Percentiles rank a stretch among this genome's conserved stretches.
Conservation (phyloP, 2,888 invertebrate species). For the Latrodectus hesperus region DNA sequence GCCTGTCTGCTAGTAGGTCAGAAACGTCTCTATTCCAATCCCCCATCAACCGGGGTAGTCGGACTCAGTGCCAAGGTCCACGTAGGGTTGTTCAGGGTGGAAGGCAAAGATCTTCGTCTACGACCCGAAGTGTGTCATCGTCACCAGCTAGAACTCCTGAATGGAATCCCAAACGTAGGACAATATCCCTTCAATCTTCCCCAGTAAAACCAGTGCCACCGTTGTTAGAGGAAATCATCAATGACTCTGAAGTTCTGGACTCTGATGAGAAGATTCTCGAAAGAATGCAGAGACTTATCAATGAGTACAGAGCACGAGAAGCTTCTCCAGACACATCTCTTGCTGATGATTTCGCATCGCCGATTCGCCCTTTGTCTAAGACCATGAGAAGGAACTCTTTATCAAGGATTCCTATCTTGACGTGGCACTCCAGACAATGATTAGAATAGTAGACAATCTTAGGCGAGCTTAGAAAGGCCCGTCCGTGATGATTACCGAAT, state of each 20-base stretch:
- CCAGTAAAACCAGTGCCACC: constrained; percentile 65
- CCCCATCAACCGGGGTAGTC: constrained; percentile 24
- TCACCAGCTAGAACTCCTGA: constrained; percentile 58
- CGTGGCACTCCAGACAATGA: constrained; percentile 53
- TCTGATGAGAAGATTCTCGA: constrained; percentile 62
- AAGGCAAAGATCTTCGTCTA: constrained; percentile 48
- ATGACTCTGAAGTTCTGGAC: constrained; percentile 63
- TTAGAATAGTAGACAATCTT: constrained; percentile 7
- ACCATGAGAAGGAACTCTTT: constrained; percentile 51
- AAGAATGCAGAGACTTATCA: constrained; percentile 64
- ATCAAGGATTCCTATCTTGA: constrained; percentile 58
- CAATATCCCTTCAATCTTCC: constrained; percentile 52
- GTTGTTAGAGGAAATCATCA: constrained; percentile 62
- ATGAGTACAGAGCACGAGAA: constrained; percentile 55
- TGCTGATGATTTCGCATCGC: constrained; percentile 39
- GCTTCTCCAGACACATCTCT: constrained; percentile 44
- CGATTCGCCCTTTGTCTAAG: constrained; percentile 31
- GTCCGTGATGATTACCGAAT: not conserved
- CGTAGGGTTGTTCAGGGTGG: constrained; percentile 7
- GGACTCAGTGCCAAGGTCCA: constrained; percentile 1
- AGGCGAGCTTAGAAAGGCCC: constrained; percentile 16
- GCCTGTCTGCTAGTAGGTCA: constrained; percentile 58
- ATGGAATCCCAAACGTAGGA: constrained; percentile 51
- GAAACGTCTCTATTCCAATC: constrained; percentile 58
- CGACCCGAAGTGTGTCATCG: constrained; percentile 49